A percentile compares a stretch with the other conserved stretches of the same genome.
Evolutionary conservation across 2,888 invertebrate species (phyloP).

Genomic region (Strigamia maritima): DNA sequence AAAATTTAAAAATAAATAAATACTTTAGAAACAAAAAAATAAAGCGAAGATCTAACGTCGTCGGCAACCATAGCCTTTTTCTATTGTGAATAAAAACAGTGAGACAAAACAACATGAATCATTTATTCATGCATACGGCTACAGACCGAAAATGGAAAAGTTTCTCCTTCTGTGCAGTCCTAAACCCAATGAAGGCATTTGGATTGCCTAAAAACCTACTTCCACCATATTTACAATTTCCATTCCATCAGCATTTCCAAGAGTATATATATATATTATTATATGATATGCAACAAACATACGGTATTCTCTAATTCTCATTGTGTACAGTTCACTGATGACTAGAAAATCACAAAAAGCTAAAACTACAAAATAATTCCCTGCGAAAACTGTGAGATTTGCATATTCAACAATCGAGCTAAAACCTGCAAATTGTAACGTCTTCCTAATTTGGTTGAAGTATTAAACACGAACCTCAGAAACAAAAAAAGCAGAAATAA

Average conservation of each 20-base stretch:
- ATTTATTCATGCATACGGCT: conserved; percentile 25
- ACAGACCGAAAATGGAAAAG: conserved; percentile 19
- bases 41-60: neutral
- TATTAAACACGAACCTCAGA: no score
- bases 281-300: neutral
- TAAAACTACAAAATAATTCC: neutral
- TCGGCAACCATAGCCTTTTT: neutral
- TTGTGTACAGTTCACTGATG: neutral
- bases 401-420: neutral
- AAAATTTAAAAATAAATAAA: neutral
- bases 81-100: conserved; percentile 15
- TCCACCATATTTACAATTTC: conserved; percentile 13
- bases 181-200: conserved; percentile 25
- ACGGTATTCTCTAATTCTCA: neutral
- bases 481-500: neutral
- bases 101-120: conserved; percentile 24
- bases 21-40: neutral
- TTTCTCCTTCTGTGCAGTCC: conserved; percentile 1
- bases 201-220: conserved; percentile 21
- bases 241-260: conserved; percentile 2
- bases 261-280: no score
- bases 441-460: no score
- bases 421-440: neutral
- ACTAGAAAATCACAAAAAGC: neutral
- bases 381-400: no score